Percentiles rank a stretch among this genome's conserved stretches.
Evolutionary conservation across 2,113 vertebrate genomes (phyloP).

Genomic region (Pantherophis guttatus): DNA sequence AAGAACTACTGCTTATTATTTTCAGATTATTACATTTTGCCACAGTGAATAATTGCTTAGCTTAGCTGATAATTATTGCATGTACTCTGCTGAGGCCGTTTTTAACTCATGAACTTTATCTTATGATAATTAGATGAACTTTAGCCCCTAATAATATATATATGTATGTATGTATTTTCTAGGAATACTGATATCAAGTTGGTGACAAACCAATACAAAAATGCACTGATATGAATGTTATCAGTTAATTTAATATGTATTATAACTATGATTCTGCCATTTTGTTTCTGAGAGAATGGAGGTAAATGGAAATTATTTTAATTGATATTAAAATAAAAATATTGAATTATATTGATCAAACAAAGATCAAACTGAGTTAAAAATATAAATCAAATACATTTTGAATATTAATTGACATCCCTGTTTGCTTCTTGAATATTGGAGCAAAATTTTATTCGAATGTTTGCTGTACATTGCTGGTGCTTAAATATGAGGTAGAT

Average conservation of each 20-base stretch:
- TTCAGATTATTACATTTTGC: not conserved
- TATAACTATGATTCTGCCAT: not conserved
- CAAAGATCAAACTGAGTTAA: not conserved
- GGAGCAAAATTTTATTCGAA: not conserved
- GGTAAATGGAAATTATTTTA: not conserved
- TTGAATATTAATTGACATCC: not conserved
- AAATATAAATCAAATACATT: not conserved
- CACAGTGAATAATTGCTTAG: not conserved
- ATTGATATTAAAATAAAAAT: not conserved
- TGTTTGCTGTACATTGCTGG: not conserved
- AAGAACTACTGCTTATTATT: not conserved
- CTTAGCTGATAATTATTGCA: not conserved
- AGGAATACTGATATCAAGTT: not conserved
- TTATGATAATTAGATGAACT: constrained; percentile 19
- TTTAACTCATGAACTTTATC: not conserved
- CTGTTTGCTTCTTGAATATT: not conserved
- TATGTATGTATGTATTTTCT: not conserved
- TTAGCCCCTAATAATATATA: not conserved
- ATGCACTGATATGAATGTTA: not conserved
- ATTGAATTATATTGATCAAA: not conserved
- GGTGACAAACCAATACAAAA: not conserved
- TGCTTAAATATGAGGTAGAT: not conserved
- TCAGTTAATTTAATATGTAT: not conserved
- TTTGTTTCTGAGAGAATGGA: not conserved
- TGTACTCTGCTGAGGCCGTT: not conserved